phyloP scores from a whole-genome alignment of 2,888 invertebrate genomes.

The Phlogophora meticulosa region DNA sequence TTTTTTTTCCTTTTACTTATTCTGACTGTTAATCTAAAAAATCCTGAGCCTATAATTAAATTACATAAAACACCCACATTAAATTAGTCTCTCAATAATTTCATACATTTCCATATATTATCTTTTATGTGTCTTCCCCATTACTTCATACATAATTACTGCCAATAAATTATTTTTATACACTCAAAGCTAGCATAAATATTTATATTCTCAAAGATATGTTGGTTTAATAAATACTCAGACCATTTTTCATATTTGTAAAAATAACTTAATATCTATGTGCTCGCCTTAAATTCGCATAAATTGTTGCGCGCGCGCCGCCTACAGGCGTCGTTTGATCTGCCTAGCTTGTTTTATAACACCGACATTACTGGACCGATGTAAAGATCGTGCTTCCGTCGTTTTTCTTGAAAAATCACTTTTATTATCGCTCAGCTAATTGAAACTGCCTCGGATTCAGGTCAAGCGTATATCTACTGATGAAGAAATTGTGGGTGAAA shows the following conservation, averaged over 20 bases:
- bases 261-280: slow-evolving; percentile 51
- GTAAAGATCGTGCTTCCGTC: slow-evolving; percentile 54
- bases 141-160: slow-evolving; percentile 51
- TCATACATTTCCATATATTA: slow-evolving; percentile 29
- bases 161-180: slow-evolving; percentile 39
- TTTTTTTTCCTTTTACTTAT: neutral
- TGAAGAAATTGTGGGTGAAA: slow-evolving; percentile 51
- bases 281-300: slow-evolving; percentile 51
- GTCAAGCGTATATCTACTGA: slow-evolving; percentile 37
- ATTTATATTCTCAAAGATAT: slow-evolving; percentile 28
- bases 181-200: slow-evolving; percentile 27
- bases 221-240: slow-evolving; percentile 28
- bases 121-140: slow-evolving; percentile 36
- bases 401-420: slow-evolving; percentile 55
- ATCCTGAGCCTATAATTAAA: slow-evolving; percentile 7
- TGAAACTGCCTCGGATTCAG: slow-evolving; percentile 50
- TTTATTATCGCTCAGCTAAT: slow-evolving; percentile 59
- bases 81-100: slow-evolving; percentile 15
- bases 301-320: slow-evolving; percentile 49
- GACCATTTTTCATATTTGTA: slow-evolving; percentile 48
- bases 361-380: slow-evolving; percentile 41
- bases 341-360: slow-evolving; percentile 54
- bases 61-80: slow-evolving; percentile 8
- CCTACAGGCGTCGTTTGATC: slow-evolving; percentile 60
- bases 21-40: neutral